These are phyloP conservation scores for Mus minutoides DNA, from an alignment of 2,797 vertebrate genomes.

Conservation along the genomic window DNA sequence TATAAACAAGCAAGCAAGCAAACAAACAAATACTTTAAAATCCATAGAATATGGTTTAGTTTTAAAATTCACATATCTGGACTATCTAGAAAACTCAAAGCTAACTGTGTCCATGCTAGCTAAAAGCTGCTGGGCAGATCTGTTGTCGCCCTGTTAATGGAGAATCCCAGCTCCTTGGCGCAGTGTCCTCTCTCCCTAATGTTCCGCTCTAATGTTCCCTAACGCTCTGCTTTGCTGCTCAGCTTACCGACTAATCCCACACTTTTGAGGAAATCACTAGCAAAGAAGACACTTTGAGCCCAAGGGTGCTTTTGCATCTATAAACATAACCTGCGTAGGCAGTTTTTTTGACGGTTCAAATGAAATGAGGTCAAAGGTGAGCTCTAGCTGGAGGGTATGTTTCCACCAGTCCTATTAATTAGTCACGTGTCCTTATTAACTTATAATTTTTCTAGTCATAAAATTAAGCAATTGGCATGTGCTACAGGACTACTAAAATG, in stretches of 20 bases:
- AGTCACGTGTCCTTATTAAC: constrained; percentile 48
- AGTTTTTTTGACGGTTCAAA: constrained; percentile 27
- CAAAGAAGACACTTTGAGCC: neutral
- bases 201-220: neutral
- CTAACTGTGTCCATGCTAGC: neutral
- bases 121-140: neutral
- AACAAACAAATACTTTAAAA: neutral
- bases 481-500: constrained; percentile 44
- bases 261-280: constrained; percentile 25
- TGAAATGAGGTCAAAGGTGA: constrained; percentile 53
- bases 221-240: neutral
- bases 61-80: neutral
- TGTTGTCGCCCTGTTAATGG: neutral
- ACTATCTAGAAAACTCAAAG: constrained; percentile 8
- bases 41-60: constrained; percentile 11
- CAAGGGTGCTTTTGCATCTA: neutral
- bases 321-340: neutral
- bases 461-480: constrained; percentile 49
- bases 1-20: neutral
- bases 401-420: constrained; percentile 44
- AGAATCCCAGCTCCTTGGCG: neutral
- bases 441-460: constrained; percentile 60
- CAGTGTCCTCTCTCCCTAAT: neutral
- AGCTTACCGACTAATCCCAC: neutral
- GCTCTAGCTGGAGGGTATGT: constrained; percentile 25